Base-by-base conservation (phyloP, 1,140 invertebrate species). In the Portunus trituberculatus region DNA sequence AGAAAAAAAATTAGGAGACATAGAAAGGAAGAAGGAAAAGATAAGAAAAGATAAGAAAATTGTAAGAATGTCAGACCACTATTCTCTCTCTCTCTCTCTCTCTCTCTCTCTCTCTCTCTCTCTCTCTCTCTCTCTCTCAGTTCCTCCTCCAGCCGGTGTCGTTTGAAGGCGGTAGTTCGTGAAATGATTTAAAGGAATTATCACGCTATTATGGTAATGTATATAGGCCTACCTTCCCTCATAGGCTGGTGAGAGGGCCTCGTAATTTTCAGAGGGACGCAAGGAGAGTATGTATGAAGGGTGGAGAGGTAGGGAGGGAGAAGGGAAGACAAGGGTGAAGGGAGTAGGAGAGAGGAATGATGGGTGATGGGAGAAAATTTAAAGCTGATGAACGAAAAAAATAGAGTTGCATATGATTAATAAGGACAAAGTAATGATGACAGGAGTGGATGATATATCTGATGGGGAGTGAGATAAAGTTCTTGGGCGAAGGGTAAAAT, bases 131-230 rank as follows among this genome's bases (percentile, higher is more conserved):
- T 67, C 89, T 59, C 29, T 31, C 52, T 31, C 59, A 29, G 16
- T 32, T 67, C 48, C 59, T 92, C 29, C 31, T 25, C 90, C 48
- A 16, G 28, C 52, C 59, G 20, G 46, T 39, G 52, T 67, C 59
- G 46, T 92, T 92, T 59, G 59, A 31, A 32, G 16, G 59, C 76
- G 32, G 16, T 31, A 82, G 32, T 39, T 39, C 91, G 82, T 76
- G 28, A 93, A 93, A 67, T 32, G 46, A 32, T 32, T 88, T 31
- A 86, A 86, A 86, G 31, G 86, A 39, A 88, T 88, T 88, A 88
- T 46, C 86, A 32, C 86, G 16, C 86, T 88, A 32, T 88, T 46
- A 88, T 88, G 45, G 52, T 31, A 91, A 91, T 52, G 8, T 25
- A n/a, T 12, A 32, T 92, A 76, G 32, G 76, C 59, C 91, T 82